phyloP scores from a whole-genome alignment of 2,888 invertebrate species.

The Pedicia rivosa region DNA sequence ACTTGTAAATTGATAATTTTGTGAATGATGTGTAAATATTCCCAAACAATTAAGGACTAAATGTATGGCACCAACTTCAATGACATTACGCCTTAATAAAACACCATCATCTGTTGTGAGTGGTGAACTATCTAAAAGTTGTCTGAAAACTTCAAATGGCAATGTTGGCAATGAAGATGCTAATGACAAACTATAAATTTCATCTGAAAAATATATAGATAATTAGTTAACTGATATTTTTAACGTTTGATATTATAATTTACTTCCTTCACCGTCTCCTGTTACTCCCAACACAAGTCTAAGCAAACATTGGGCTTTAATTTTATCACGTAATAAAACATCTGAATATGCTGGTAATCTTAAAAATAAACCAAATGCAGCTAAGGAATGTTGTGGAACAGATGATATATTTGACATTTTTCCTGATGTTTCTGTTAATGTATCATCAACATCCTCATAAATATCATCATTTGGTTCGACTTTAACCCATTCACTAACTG shows the following conservation, averaged over 20 bases:
- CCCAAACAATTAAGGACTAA: slow-evolving; percentile 75
- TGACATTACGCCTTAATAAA: slow-evolving; percentile 56
- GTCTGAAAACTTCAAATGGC: slow-evolving; percentile 37
- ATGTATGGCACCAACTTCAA: slow-evolving; percentile 72
- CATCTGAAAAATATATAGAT: slow-evolving; percentile 28
- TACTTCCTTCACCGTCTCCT: slow-evolving; percentile 81
- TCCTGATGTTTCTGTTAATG: slow-evolving; percentile 32
- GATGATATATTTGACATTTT: slow-evolving; percentile 39
- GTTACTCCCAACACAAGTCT: slow-evolving; percentile 78
- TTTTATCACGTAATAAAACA: slow-evolving; percentile 66
- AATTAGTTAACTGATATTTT: not conserved
- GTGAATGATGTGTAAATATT: slow-evolving; percentile 71
- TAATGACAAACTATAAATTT: slow-evolving; percentile 52
- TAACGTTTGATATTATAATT: slow-evolving; percentile 20
- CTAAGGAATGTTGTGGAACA: slow-evolving; percentile 79
- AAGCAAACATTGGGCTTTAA: slow-evolving; percentile 72
- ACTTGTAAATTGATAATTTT: slow-evolving; percentile 31
- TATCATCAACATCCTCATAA: slow-evolving; percentile 44
- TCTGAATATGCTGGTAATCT: slow-evolving; percentile 83
- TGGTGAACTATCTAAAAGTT: slow-evolving; percentile 60
- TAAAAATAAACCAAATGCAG: slow-evolving; percentile 78
- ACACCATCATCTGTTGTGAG: slow-evolving; percentile 61
- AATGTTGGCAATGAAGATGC: slow-evolving; percentile 48
- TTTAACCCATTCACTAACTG: slow-evolving; percentile 31
- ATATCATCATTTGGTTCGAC: slow-evolving; percentile 41